Base-by-base conservation (phyloP, 2,113 vertebrate species). In the Brachyhypopomus occidentalis region DNA sequence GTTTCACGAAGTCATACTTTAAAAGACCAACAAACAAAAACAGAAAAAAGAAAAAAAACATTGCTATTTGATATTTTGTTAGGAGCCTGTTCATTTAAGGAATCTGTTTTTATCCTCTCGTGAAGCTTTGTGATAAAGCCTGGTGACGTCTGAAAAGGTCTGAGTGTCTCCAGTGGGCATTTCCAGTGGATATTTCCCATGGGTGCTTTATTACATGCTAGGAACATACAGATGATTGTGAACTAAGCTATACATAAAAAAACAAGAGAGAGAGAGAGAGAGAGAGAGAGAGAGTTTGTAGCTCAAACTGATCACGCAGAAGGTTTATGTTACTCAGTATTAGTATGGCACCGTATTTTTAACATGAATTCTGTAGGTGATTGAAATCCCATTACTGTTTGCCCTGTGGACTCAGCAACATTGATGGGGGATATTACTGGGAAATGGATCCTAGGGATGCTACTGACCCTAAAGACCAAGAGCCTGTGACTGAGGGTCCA, bases 311-410 rank as follows among this genome's bases (percentile, higher is more conserved):
- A 82, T 85, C 84, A n/a, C 78, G 38, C 19, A 55, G 75, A n/a
- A 59, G 79, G 80, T 82, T 86, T 81, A 66, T 66, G 82, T 72
- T 59, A 12, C 76, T 20, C 70, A 62, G 77, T 85, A 66, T 70
- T 83, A 71, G 22, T 67, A 64, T 80, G 64, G 34, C 72, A 78
- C 72, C 59, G 58, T 83, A 60, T 84, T 81, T 20, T 70, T 62
- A 73, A 66, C 59, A 67, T 56, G 38, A 11, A 41, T 27, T 74
- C 36, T 38, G 22, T 23, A 62, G 75, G 56, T 56, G 41, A 82
- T 82, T 85, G 84, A 82, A 73, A 60, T 78, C 71, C 72, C 48
- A 41, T 66, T 34, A 23, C 79, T 38, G 62, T 16, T 38, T 22
- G 71, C 45, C 30, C 45, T 11, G 60, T 36, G 71, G 72, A 75